Base-by-base conservation (phyloP, 2,888 invertebrate genomes). In the Sinhomidia bicolor region DNA sequence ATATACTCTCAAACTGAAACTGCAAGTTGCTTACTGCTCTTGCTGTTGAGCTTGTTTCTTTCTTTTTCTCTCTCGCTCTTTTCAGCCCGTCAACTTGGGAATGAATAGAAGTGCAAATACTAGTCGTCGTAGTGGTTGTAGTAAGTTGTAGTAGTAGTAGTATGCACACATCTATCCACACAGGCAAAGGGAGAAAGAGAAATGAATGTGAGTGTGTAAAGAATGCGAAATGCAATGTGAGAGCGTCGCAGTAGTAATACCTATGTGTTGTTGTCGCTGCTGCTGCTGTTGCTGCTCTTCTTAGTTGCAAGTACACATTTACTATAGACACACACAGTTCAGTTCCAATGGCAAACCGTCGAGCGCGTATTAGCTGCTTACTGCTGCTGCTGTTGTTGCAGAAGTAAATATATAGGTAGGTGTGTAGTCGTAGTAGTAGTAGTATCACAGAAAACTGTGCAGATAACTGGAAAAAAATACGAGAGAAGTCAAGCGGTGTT, bases 381-480 rank as follows among this genome's bases (percentile, higher is more conserved):
- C n/a, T n/a, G n/a, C n/a, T n/a, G n/a, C n/a, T n/a, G 65, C 68
- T 20, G 10, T 29, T 32, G 41, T 23, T 47, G 26, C 32, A 74
- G 26, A 44, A 81, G 86, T 86, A 86, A 86, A 86, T 68, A 86
- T 60, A 78, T 81, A 86, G 86, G 80, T 68, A 68, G 54, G 54
- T 54, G 36, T 17, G 57, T 5, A 57, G 20, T 20, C 2, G 23
- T 65, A 9, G 44, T 51, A 29, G 74, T 2, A 78, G 51, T 41
- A 51, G n/a, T 1, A n/a, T 9, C 65, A 20, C 17, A 32, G 3
- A 74, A 74, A 74, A 36, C 1, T 60, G 41, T 32, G 80, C 36
- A 51, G 32, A 60, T 54, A 57, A 62, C 60, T 80, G 80, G 78
- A 80, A 80, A 80, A 60, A 57, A 23, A 80, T 79, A 36, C n/a